These are phyloP conservation scores for Leptogaster cylindrica DNA, from an alignment of 2,888 invertebrate genomes.

Conservation along the genomic window DNA sequence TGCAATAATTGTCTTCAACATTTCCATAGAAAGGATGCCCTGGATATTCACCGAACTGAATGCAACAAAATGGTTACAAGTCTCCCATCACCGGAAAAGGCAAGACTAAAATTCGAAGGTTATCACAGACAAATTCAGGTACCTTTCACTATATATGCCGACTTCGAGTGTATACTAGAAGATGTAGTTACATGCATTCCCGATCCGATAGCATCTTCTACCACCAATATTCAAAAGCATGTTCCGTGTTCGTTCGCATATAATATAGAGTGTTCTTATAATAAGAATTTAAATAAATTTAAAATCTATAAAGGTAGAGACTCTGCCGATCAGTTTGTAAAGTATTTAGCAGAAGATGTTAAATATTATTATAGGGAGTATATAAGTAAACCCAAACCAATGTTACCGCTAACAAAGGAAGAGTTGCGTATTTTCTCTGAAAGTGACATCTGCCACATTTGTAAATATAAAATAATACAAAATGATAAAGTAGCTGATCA, in stretches of 20 bases:
- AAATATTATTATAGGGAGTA: neutral
- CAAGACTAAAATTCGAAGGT: conserved; percentile 59
- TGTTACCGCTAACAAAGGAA: neutral
- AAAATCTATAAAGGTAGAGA: neutral
- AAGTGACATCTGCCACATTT: conserved; percentile 23
- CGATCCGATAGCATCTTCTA: conserved; percentile 46
- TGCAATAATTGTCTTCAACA: conserved; percentile 7
- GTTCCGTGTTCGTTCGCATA: conserved; percentile 17
- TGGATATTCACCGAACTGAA: conserved; percentile 20
- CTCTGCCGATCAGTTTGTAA: neutral
- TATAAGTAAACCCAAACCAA: neutral
- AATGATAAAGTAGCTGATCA: conserved; percentile 35
- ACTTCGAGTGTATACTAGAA: conserved; percentile 42
- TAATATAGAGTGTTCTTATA: conserved; percentile 20
- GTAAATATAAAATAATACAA: neutral
- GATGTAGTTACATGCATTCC: conserved; percentile 54
- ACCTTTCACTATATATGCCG: conserved; percentile 19
- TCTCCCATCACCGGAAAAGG: conserved; percentile 54
- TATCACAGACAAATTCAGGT: conserved; percentile 17
- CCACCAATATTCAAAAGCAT: neutral
- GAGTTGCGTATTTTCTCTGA: no score
- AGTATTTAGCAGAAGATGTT: neutral
- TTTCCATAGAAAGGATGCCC: conserved; percentile 12
- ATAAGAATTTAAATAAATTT: conserved; percentile 8
- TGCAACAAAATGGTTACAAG: conserved; percentile 37